These are phyloP conservation scores for Leptinotarsa rubiginosa DNA, from an alignment of 2,888 invertebrate genomes.

Conservation along the genomic window DNA sequence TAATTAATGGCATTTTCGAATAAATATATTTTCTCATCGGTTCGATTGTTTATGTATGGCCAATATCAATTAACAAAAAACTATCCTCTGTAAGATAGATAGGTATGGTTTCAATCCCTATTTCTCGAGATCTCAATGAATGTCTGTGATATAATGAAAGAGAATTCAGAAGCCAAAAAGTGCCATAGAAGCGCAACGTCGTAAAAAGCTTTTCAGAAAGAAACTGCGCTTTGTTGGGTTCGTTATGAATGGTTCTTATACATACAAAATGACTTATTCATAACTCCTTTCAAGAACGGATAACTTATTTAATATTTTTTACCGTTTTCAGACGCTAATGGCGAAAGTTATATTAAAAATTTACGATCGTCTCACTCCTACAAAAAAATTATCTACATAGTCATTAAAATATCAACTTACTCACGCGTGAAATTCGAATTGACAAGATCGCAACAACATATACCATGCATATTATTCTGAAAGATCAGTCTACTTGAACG, in stretches of 20 bases:
- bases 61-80: neutral
- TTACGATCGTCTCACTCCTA: neutral
- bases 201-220: neutral
- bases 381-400: constrained; percentile 10
- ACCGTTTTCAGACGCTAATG: neutral
- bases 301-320: neutral
- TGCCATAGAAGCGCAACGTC: neutral
- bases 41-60: too few relatives aligned
- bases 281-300: neutral
- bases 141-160: neutral
- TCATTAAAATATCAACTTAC: neutral
- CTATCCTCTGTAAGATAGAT: too few relatives aligned
- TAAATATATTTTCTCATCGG: too few relatives aligned
- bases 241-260: neutral
- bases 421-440: neutral
- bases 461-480: neutral
- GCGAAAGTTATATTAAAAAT: neutral
- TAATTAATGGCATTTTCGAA: too few relatives aligned
- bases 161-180: neutral
- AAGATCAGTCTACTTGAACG: neutral
- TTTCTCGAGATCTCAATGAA: neutral
- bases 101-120: neutral
- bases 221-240: neutral
- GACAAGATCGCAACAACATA: neutral
- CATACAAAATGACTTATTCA: constrained; percentile 1